These are phyloP conservation scores for Neria commutata DNA, from an alignment of 2,888 invertebrate genomes.

Conservation along the genomic window DNA sequence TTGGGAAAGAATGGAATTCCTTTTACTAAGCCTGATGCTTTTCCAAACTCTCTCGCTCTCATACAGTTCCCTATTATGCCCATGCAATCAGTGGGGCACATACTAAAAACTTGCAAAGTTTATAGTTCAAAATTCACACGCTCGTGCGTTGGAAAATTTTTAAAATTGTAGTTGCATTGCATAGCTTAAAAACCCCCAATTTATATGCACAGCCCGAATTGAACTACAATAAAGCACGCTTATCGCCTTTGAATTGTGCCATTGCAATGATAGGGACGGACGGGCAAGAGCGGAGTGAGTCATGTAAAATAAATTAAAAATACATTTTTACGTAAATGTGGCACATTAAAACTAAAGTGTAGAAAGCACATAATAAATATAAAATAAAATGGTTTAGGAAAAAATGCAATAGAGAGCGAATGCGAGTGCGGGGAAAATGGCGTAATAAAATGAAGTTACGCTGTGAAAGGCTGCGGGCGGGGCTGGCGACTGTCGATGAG, in stretches of 20 bases:
- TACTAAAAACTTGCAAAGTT: neutral
- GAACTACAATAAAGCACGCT: conserved; percentile 41
- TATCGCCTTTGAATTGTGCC: conserved; percentile 40
- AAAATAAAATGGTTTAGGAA: conserved; percentile 12
- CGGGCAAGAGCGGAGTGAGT: neutral
- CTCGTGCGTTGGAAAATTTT: no score
- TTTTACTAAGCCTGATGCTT: no score
- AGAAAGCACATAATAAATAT: conserved; percentile 37
- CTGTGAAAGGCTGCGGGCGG: conserved; percentile 12
- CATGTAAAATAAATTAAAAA: conserved; percentile 51
- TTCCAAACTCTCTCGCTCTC: no score
- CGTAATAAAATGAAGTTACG: neutral
- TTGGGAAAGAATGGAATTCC: no score
- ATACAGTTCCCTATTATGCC: no score
- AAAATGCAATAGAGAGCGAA: neutral
- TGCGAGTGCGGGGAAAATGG: neutral
- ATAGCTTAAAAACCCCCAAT: conserved; percentile 44
- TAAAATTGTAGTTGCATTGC: no score
- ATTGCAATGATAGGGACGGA: no score
- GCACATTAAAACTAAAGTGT: conserved; percentile 45
- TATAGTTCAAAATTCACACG: neutral
- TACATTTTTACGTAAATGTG: conserved; percentile 53
- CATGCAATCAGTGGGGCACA: no score
- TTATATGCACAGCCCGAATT: conserved; percentile 43
- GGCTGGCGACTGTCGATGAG: neutral